Conservation (phyloP, 2,113 vertebrate genomes). For the Hyperopisus bebe region DNA sequence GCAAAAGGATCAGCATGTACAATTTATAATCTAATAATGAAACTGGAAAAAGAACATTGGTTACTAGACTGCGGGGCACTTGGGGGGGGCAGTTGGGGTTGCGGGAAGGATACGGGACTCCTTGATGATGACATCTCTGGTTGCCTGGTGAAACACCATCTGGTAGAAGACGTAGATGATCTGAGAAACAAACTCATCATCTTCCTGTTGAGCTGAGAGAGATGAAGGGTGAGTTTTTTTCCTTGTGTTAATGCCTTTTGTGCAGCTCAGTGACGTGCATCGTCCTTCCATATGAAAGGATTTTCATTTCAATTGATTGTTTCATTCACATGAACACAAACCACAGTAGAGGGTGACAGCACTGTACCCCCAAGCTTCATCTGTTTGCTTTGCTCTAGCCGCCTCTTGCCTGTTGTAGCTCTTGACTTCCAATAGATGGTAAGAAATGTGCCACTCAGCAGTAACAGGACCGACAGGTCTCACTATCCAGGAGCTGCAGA, state of each 20-base stretch:
- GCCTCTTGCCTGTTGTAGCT: not conserved
- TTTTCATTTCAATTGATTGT: not conserved
- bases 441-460: not conserved
- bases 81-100: not conserved
- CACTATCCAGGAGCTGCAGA: not conserved
- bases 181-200: constrained; percentile 98
- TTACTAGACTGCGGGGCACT: not conserved
- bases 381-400: not conserved
- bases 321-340: not conserved
- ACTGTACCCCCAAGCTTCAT: not conserved
- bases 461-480: not conserved
- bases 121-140: constrained; percentile 95
- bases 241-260: not conserved
- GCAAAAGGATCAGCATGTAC: not conserved
- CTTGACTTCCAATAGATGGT: not conserved
- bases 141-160: constrained; percentile 98
- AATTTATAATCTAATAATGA: not conserved
- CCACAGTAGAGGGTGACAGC: not conserved
- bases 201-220: constrained; percentile 82
- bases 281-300: not conserved
- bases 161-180: constrained; percentile 99
- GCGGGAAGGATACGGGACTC: constrained; percentile 86
- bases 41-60: not conserved
- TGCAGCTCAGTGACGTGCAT: not conserved
- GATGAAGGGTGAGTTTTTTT: not conserved